A percentile compares a stretch with the other conserved stretches of the same genome.
phyloP scores from a whole-genome alignment of 2,888 invertebrate species.

The Willowsia nigromaculata region DNA sequence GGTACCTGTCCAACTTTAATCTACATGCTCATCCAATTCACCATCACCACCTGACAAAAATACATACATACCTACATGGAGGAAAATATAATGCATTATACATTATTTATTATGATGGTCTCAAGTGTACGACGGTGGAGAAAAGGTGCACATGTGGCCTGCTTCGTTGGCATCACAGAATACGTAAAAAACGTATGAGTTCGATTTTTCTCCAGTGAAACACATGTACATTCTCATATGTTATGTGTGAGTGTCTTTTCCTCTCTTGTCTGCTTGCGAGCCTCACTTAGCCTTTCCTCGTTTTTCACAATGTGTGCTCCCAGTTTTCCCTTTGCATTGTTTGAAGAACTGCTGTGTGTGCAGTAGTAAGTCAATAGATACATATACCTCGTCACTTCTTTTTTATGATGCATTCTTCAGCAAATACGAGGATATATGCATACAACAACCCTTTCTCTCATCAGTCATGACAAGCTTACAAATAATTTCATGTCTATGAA shows the following conservation, averaged over 20 bases:
- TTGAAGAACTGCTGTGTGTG: not conserved
- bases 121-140: not conserved
- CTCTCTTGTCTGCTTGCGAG: conserved; percentile 2
- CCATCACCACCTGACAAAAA: not conserved
- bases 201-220: conserved; percentile 34
- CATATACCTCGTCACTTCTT: not conserved
- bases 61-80: not conserved
- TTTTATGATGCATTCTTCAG: not conserved
- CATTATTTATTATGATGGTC: not conserved
- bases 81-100: not conserved
- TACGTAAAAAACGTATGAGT: not conserved
- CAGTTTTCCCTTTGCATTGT: not conserved
- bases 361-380: not conserved
- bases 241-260: too few relatives aligned
- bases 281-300: not conserved
- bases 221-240: not conserved
- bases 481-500: not conserved
- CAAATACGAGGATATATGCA: not conserved
- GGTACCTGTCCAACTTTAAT: not conserved
- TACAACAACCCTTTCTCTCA: not conserved
- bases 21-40: conserved; percentile 26
- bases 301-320: not conserved
- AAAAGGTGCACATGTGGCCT: conserved; percentile 27
- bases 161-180: not conserved
- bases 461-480: not conserved